Evolutionary conservation across 2,113 vertebrate genomes (phyloP), one percentile per base, ranked within the genome.

Genomic region (Pelecanoides urinatrix): DNA sequence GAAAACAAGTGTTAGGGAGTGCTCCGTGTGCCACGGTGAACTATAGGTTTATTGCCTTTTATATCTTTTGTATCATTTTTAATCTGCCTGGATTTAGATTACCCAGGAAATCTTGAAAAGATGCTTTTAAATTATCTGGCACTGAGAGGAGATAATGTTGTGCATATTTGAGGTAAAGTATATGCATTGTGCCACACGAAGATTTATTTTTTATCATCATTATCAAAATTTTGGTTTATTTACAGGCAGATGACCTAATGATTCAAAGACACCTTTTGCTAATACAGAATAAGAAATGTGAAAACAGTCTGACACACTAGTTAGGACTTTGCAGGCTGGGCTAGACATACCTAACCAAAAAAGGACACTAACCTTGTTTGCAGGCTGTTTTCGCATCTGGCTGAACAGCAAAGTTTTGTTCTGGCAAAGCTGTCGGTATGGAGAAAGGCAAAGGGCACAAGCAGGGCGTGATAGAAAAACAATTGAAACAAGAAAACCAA

Each of bases 331-430:
- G 40, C 38, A 73, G 61, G 53, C 72, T 80, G n/a, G 59, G 27
- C n/a, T 83, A 26, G 18, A 22, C 88, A 91, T 80, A 86, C 59
- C 82, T 94, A 40, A 73, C 86, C 71, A 80, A 86, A 94, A 92
- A 95, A 94, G 75, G 75, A 30, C 53, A 71, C 45, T 27, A 91
- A 90, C 17, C 50, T 72, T 94, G 67, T 90, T 84, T 83, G 45
- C 6, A 15, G 34, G 34, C 30, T 79, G 11, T 26, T 96, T 94
- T 79, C 6, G 6, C 6, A 11, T 88, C 63, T 66, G 63, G 30
- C 63, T 86, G 58, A 66, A 40, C 7, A 70, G 67, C 1, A 2
- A 68, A 90, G 76, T 84, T 89, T 95, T 92, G 59, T 83, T 94
- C 50, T 84, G 72, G 63, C 27, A 65, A 93, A 88, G 16, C 62